Conservation (phyloP, 2,797 vertebrate genomes). For the Myoxocephalus aenaeus region DNA sequence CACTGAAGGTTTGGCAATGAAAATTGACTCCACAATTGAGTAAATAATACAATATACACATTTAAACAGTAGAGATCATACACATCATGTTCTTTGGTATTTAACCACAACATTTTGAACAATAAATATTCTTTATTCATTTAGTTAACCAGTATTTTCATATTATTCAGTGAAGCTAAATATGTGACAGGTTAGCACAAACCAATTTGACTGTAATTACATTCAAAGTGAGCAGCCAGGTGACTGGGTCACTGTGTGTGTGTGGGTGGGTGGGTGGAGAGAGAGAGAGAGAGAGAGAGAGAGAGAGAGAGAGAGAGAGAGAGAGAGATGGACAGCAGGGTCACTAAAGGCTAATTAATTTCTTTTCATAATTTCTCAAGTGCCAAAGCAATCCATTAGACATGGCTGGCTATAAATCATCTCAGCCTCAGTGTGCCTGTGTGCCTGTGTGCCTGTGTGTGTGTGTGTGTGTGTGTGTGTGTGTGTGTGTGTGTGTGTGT, state of each 20-base stretch:
- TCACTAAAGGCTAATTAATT: conserved; percentile 87
- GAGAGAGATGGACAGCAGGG: conserved; percentile 78
- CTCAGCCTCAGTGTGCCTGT: conserved; percentile 51
- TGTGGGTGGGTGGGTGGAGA: conserved; percentile 27
- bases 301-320: background rate
- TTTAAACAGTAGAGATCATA: conserved; percentile 9
- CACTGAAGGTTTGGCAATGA: background rate
- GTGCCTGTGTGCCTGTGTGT: background rate
- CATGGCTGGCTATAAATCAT: conserved; percentile 85
- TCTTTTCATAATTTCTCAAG: conserved; percentile 86
- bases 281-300: background rate
- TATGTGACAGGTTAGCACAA: conserved; percentile 61
- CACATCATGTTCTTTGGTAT: conserved; percentile 2
- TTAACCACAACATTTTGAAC: conserved; percentile 14
- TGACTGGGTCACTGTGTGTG: conserved; percentile 43
- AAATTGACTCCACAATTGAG: background rate
- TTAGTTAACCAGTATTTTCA: conserved; percentile 24
- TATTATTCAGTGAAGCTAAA: conserved; percentile 54
- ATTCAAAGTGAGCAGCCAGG: conserved; percentile 51
- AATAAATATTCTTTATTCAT: conserved; percentile 40
- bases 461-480: conserved; percentile 13
- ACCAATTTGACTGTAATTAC: conserved; percentile 77
- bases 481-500: too few species aligned
- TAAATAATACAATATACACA: background rate
- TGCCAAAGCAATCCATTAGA: conserved; percentile 85